These are phyloP conservation scores for Automeris io DNA, from an alignment of 2,888 invertebrate species.

Conservation along the genomic window DNA sequence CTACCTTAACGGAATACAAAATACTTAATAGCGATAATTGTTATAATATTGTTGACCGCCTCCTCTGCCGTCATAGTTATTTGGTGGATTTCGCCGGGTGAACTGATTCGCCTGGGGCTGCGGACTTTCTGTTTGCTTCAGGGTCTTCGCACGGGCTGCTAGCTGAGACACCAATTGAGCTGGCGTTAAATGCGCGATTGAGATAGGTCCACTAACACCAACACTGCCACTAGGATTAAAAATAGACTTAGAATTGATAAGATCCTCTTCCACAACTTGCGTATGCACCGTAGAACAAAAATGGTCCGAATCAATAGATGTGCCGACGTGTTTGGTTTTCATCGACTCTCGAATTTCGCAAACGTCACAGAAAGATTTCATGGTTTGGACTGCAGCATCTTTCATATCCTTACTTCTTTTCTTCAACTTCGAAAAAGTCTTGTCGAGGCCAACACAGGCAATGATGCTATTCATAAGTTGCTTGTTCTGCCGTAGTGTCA, in stretches of 20 bases:
- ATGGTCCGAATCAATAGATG: constrained; percentile 40
- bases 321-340: constrained; percentile 28
- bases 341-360: constrained; percentile 58
- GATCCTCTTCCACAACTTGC: constrained; percentile 62
- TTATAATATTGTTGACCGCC: constrained; percentile 33
- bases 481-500: constrained; percentile 41
- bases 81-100: constrained; percentile 26
- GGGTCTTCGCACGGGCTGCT: constrained; percentile 63
- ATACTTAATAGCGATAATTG: constrained; percentile 24
- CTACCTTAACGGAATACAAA: too few species aligned
- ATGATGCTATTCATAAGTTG: constrained; percentile 57
- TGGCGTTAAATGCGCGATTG: constrained; percentile 65
- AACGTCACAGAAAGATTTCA: constrained; percentile 52
- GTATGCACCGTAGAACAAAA: constrained; percentile 53
- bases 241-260: constrained; percentile 53
- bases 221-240: constrained; percentile 57
- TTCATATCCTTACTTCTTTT: constrained; percentile 40
- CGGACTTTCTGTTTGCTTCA: constrained; percentile 43
- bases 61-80: constrained; percentile 31
- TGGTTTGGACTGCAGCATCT: constrained; percentile 59
- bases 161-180: constrained; percentile 67
- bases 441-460: constrained; percentile 45
- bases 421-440: constrained; percentile 46
- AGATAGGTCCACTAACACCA: constrained; percentile 48
- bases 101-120: constrained; percentile 28